Base-by-base conservation (phyloP, 1,140 invertebrate species). In the Danaus plexippus region DNA sequence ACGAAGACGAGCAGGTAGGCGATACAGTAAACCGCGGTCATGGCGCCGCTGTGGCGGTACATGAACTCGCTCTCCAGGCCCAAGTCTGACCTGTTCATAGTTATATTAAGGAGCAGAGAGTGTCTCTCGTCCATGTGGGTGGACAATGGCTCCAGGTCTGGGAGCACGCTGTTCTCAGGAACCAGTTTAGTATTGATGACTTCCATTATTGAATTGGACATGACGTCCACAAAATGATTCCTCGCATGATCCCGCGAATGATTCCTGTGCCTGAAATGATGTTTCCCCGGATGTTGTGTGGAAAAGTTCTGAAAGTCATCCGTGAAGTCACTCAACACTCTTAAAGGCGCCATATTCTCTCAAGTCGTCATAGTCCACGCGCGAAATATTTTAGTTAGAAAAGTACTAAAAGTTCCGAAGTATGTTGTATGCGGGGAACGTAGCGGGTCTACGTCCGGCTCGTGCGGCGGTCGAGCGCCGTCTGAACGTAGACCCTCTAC, bases 1-100 rank as follows among this genome's bases (percentile, higher is more conserved):
- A 94, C 89, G 75, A 97, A 97, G 4, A 97, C 95, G 10, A 95
- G 76, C 43, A 94, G 83, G 68, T 97, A 97, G 1, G 94, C 94
- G 41, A 94, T 89, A 78, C 93, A 95, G 79, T 94, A 96, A 48
- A 95, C 91, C 32, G 91, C 90, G 9, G 94, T 94, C 91, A 95
- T 94, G 41, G 90, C 90, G 52, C 93, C 86, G 49, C 90, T 92
- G 81, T 96, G 94, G 9, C 83, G 62, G 47, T 86, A 86, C 69
- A 86, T 73, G 40, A 82, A 71, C 43, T 85, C 82, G 22, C 82
- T 78, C 4, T 59, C 64, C 8, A 71, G 69, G 9, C 64, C 2
- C 32, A 81, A 69, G 22, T 84, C 82, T 0, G 82, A 85, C 13
- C 75, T 59, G 32, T 85, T 83, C 70, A 83, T 67, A 0, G 79